These are phyloP conservation scores for Uropetala carovei DNA, from an alignment of 2,888 invertebrate species.

Conservation along the genomic window DNA sequence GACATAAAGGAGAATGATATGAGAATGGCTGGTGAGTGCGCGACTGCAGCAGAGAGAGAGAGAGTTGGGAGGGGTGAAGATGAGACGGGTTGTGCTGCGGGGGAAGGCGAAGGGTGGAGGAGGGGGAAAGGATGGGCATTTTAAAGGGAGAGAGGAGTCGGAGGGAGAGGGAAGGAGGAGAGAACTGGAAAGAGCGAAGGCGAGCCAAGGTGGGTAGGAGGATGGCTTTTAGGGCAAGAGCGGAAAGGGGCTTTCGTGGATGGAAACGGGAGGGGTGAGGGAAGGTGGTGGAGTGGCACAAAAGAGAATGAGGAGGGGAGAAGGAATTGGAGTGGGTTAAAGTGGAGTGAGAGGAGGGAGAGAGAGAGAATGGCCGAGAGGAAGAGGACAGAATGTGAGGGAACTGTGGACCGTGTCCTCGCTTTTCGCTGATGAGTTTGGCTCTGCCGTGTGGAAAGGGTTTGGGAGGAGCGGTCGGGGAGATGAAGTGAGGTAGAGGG, in stretches of 20 bases:
- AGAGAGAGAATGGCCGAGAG: background rate
- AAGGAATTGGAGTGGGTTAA: conserved; percentile 67
- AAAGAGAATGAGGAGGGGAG: conserved; percentile 66
- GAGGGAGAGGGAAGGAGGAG: conserved; percentile 69
- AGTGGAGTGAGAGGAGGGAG: conserved; percentile 66
- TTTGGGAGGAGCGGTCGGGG: background rate
- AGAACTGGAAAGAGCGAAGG: conserved; percentile 60
- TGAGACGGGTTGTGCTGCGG: conserved; percentile 65
- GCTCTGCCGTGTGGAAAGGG: conserved; percentile 65
- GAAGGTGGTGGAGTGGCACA: too few species aligned
- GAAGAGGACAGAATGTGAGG: background rate
- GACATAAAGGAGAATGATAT: background rate
- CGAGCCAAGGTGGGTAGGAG: conserved; percentile 69
- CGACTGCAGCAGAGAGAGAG: background rate
- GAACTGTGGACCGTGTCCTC: conserved; percentile 67
- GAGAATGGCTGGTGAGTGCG: background rate
- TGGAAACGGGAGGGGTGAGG: too few species aligned
- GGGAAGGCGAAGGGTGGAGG: conserved; percentile 33
- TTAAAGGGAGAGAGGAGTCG: conserved; percentile 68
- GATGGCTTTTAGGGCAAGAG: conserved; percentile 71
- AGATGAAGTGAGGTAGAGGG: background rate
- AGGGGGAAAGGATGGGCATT: conserved; percentile 66
- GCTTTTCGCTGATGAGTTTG: conserved; percentile 68
- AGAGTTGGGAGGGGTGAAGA: conserved; percentile 67
- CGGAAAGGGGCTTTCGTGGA: conserved; percentile 66